A percentile compares a stretch with the other conserved stretches of the same genome.
phyloP scores from a whole-genome alignment of 2,113 vertebrate genomes.

The Halichoeres trimaculatus region DNA sequence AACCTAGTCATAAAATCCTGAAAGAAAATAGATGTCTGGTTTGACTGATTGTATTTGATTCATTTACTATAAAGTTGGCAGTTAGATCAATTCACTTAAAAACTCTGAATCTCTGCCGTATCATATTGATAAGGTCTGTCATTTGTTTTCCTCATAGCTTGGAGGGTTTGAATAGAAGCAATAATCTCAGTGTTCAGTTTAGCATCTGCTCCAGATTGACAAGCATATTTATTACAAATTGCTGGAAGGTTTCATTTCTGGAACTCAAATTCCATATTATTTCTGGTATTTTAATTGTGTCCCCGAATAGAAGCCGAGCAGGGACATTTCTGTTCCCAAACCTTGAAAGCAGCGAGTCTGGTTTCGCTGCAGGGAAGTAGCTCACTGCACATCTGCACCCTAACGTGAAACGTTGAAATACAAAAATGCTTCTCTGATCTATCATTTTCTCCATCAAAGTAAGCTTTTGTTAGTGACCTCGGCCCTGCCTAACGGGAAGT shows the following conservation, averaged over 20 bases:
- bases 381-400: slow-evolving; percentile 15
- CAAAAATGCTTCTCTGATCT: neutral
- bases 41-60: neutral
- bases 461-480: neutral
- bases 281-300: slow-evolving; percentile 54
- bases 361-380: slow-evolving; percentile 8
- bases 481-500: neutral
- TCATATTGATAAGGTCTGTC: neutral
- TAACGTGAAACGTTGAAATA: neutral
- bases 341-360: neutral
- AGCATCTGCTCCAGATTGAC: slow-evolving; percentile 44
- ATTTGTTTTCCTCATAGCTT: slow-evolving; percentile 20
- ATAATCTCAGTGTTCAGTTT: slow-evolving; percentile 19
- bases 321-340: slow-evolving; percentile 5
- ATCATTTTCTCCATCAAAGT: neutral
- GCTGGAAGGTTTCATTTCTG: slow-evolving; percentile 20
- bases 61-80: neutral
- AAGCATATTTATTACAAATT: slow-evolving; percentile 16
- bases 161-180: slow-evolving; percentile 4
- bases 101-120: neutral
- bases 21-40: neutral
- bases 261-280: slow-evolving; percentile 46
- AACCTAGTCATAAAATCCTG: neutral
- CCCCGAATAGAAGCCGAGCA: slow-evolving; percentile 25
- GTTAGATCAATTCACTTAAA: slow-evolving; percentile 3